Evolutionary conservation across 2,888 invertebrate genomes (phyloP).

Genomic region (Willowsia nigromaculata): DNA sequence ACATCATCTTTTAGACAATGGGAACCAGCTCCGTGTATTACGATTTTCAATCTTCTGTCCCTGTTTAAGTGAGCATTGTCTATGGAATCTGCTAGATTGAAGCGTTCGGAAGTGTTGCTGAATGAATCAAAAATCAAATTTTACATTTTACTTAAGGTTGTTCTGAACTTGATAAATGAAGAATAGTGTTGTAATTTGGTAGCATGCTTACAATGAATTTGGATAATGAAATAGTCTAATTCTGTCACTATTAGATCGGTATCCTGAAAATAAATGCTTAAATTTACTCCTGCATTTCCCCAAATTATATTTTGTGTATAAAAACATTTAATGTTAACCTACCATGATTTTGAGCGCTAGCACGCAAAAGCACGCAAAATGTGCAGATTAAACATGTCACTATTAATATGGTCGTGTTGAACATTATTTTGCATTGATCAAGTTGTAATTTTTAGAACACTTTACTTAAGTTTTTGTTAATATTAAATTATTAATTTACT

Average conservation of each 20-base stretch:
- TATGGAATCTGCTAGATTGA: neutral
- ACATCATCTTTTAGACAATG: constrained; percentile 11
- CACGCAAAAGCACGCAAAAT: neutral
- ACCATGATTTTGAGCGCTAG: neutral
- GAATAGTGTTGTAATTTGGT: neutral
- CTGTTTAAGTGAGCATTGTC: neutral
- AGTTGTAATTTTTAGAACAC: no score
- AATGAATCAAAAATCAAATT: neutral
- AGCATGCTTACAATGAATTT: no score
- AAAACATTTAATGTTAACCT: no score
- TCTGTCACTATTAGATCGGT: no score
- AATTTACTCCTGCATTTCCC: no score
- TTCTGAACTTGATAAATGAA: neutral
- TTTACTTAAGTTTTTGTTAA: no score
- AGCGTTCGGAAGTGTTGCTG: constrained; percentile 30
- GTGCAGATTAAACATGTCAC: neutral
- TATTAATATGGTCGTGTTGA: neutral
- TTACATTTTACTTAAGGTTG: neutral
- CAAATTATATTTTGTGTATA: no score
- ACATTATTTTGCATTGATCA: neutral
- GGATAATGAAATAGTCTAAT: no score
- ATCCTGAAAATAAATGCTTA: no score
- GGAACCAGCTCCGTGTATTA: constrained; percentile 34
- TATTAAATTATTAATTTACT: no score
- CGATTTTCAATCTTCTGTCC: neutral